Evolutionary conservation across 1,140 invertebrate genomes (phyloP).

Genomic region (Tetragonula clypearis): DNA sequence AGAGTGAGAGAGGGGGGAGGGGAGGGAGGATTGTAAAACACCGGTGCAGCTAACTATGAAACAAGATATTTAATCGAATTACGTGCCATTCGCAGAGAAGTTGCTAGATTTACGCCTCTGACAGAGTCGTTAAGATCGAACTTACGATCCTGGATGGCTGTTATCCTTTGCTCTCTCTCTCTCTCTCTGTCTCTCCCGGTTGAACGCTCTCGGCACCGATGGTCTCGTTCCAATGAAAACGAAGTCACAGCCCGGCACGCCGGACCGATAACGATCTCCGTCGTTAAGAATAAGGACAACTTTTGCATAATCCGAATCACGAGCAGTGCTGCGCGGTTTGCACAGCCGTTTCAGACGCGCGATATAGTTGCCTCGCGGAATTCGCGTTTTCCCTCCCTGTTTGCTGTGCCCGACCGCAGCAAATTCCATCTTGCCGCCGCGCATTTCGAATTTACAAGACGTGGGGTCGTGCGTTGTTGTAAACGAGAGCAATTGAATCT

Average conservation of each 20-base stretch:
- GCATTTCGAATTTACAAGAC: conserved; percentile 1
- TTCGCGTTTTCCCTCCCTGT: conserved; percentile 5
- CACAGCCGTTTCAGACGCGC: conserved; percentile 3
- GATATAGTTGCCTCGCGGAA: conserved; percentile 26
- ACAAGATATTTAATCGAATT: conserved; percentile 37
- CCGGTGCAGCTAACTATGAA: neutral
- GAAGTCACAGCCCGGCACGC: neutral
- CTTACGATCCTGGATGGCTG: conserved; percentile 15
- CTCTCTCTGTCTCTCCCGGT: neutral
- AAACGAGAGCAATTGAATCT: conserved; percentile 21
- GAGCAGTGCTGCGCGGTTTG: neutral
- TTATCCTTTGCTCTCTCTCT: neutral
- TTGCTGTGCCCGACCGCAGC: neutral
- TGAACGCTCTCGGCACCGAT: conserved; percentile 2
- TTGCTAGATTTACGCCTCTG: conserved; percentile 22
- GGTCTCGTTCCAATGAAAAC: conserved; percentile 38
- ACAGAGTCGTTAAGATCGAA: conserved; percentile 42
- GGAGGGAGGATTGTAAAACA: too few species aligned
- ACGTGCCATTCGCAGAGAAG: conserved; percentile 17
- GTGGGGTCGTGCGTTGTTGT: neutral
- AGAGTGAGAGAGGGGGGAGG: too few species aligned
- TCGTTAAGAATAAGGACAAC: conserved; percentile 52
- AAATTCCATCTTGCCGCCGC: conserved; percentile 25
- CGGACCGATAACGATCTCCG: conserved; percentile 17
- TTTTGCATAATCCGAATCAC: conserved; percentile 50